Conservation (phyloP, 53 echinoderm and acorn worm genomes). For the Holothuria leucospilota region DNA sequence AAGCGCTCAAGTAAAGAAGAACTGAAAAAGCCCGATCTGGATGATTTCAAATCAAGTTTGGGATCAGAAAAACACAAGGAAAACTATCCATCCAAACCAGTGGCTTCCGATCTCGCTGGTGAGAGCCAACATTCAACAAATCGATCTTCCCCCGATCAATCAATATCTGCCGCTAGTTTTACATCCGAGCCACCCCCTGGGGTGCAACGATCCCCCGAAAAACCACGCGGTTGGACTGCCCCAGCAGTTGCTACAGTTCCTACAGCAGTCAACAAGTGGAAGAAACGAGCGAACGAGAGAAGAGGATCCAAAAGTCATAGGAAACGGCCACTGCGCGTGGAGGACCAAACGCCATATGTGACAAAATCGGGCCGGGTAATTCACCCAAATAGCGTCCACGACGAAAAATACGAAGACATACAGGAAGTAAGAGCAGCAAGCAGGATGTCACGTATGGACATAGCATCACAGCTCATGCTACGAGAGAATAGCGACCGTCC, state of each 20-base stretch:
- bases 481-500: neutral
- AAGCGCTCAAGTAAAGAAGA: too few species aligned
- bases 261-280: conserved; percentile 21
- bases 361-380: conserved; percentile 72
- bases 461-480: conserved; percentile 7
- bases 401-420: conserved; percentile 56
- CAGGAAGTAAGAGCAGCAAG: conserved; percentile 42
- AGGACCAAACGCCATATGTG: conserved; percentile 51
- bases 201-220: neutral
- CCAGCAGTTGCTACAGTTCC: neutral
- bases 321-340: conserved; percentile 27
- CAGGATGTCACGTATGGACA: conserved; percentile 23
- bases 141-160: neutral
- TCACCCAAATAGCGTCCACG: conserved; percentile 57
- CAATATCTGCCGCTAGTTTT: conserved; percentile 12
- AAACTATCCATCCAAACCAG: too few species aligned
- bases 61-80: too few species aligned
- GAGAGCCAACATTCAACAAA: too few species aligned
- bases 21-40: too few species aligned
- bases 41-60: too few species aligned
- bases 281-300: neutral
- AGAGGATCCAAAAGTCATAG: neutral
- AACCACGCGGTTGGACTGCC: conserved; percentile 38
- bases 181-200: conserved; percentile 23
- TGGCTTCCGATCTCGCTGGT: too few species aligned